Conservation (phyloP, 2,797 vertebrate genomes). For the Microhierax caerulescens region DNA sequence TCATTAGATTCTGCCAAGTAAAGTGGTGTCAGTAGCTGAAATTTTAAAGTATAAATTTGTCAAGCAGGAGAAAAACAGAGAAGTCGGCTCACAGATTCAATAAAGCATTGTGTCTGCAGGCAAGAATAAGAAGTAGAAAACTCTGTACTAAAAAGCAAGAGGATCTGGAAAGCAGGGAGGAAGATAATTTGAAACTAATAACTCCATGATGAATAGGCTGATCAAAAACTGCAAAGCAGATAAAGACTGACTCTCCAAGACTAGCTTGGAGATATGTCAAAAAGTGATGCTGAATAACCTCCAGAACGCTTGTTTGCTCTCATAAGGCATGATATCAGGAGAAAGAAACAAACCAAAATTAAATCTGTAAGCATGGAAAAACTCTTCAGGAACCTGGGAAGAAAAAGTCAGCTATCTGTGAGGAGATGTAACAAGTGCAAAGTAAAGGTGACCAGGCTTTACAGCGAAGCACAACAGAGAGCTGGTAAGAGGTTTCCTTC, state of each 20-base stretch:
- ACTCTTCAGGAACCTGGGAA: not conserved
- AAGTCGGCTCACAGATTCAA: not conserved
- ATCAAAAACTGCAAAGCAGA: not conserved
- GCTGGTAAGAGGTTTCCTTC: not conserved
- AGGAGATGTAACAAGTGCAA: not conserved
- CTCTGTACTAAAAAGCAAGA: not conserved
- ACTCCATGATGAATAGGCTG: not conserved
- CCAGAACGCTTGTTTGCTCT: not conserved
- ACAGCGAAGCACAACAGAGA: not conserved
- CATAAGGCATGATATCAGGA: not conserved
- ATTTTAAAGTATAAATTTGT: not conserved
- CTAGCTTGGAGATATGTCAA: not conserved
- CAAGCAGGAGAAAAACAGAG: slow-evolving; percentile 16
- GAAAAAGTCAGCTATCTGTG: not conserved
- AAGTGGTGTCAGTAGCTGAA: slow-evolving; percentile 3
- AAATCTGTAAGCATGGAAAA: not conserved
- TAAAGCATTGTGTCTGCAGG: not conserved
- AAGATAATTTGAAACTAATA: not conserved
- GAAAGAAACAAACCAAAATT: not conserved
- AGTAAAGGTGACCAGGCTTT: not conserved
- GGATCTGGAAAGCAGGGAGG: not conserved
- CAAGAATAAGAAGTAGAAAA: not conserved
- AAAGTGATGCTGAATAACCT: not conserved
- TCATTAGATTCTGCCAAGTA: not conserved
- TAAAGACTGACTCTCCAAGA: not conserved